Evolutionary conservation across 2,888 invertebrate species (phyloP).

Genomic region (Antheraea yamamai): DNA sequence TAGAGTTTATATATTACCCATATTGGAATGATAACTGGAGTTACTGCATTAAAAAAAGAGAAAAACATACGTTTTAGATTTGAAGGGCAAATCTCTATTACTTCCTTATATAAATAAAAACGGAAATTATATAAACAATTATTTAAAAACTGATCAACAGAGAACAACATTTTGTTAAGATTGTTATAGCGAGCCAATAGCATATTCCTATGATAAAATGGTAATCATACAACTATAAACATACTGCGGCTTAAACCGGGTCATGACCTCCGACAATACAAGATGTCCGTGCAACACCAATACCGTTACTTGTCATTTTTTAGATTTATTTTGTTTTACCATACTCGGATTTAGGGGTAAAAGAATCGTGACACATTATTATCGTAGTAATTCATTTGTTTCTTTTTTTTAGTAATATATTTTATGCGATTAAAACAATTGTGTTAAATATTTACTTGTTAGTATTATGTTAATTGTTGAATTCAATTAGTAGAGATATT

Average conservation of each 20-base stretch:
- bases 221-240: background rate
- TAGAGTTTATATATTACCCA: too few species aligned
- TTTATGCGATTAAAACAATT: background rate
- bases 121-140: too few species aligned
- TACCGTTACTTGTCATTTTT: background rate
- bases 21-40: too few species aligned
- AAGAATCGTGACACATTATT: background rate
- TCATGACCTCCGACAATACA: constrained; percentile 3
- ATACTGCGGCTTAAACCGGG: background rate
- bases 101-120: too few species aligned
- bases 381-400: background rate
- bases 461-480: background rate
- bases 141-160: too few species aligned
- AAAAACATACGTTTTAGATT: too few species aligned
- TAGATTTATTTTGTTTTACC: background rate
- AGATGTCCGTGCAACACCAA: background rate
- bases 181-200: too few species aligned
- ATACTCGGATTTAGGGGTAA: background rate
- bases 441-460: background rate
- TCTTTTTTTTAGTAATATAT: background rate
- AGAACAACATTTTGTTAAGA: too few species aligned
- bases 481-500: background rate
- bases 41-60: too few species aligned
- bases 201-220: too few species aligned
- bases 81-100: too few species aligned